Base-by-base conservation (phyloP, 2,888 invertebrate genomes). In the Agonum fuliginosum region DNA sequence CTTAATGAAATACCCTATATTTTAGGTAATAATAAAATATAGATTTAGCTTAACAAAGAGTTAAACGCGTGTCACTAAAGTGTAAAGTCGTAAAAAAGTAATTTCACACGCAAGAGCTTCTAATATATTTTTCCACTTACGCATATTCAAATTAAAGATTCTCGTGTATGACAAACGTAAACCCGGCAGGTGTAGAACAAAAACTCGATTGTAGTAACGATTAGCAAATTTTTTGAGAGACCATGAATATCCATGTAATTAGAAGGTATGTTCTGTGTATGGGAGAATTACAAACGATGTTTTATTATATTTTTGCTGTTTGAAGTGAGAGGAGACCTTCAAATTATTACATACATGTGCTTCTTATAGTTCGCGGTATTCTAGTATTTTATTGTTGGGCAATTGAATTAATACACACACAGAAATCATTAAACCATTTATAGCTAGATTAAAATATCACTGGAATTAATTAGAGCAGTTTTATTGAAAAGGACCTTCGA, bases 171-270 rank as follows among this genome's bases (percentile, higher is more conserved):
- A 54, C 54, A 54, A 54, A 54, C 12, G 54, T 19, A 48, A 48
- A 48, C 20, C 22, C 24, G 54, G 24, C 37, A 48, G 19, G n/a
- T 65, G 65, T 65, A 14, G 8, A 17, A 19, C 1, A 65, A 65
- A 65, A 65, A 62, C n/a, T 22, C 6, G 19, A 62, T 30, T 3
- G 34, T 8, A 30, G 6, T 6, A 65, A 4, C 65, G 62, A 62
- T 62, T 65, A 34, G 54, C 1, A 1, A 6, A 67, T 67, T 67
- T 67, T 67, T 67, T 67, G 67, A 41, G 41, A 67, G 67, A 67
- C 67, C 41, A 37, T 67, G 67, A 65, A 65, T 37, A 34, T 30
- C 62, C 12, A 6, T n/a, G 62, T 37, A 37, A 65, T 65, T 65
- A 65, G 62, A 67, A 67, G 37, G 67, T 37, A 67, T 22, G 22